phyloP scores from a whole-genome alignment of 2,797 vertebrate species.

The Neosilurus hyrtlii region DNA sequence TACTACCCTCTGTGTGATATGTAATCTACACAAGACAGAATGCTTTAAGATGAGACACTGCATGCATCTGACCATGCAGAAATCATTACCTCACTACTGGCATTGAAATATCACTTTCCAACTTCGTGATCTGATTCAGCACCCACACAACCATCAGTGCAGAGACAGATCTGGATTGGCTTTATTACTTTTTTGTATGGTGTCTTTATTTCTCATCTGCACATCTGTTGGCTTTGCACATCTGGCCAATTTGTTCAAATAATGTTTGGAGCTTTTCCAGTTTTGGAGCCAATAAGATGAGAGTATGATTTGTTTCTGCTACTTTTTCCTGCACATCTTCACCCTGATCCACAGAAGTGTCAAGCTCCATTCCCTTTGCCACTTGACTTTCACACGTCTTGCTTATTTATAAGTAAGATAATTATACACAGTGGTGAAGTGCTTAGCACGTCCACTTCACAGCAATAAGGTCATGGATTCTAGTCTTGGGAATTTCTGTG shows the following conservation, averaged over 20 bases:
- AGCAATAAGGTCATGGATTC: too few relatives aligned
- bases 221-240: constrained; percentile 76
- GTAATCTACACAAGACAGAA: background rate
- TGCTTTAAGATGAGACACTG: background rate
- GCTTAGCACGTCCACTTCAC: too few relatives aligned
- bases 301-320: constrained; percentile 75
- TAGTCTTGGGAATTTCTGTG: too few relatives aligned
- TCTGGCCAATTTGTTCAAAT: constrained; percentile 81
- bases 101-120: constrained; percentile 76
- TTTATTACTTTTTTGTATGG: background rate
- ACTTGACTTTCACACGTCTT: background rate
- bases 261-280: constrained; percentile 76
- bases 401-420: background rate
- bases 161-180: background rate
- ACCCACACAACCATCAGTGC: background rate
- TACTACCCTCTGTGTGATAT: too few relatives aligned
- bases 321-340: constrained; percentile 54
- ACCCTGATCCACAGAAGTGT: constrained; percentile 75
- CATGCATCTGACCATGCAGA: constrained; percentile 65
- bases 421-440: too few relatives aligned
- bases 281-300: constrained; percentile 75
- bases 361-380: constrained; percentile 78
- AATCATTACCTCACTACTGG: constrained; percentile 73
- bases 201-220: constrained; percentile 1
- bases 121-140: constrained; percentile 27